Evolutionary conservation across 2,888 invertebrate genomes (phyloP), one percentile per base, ranked within the genome.

Genomic region (Sinhomidia bicolor): DNA sequence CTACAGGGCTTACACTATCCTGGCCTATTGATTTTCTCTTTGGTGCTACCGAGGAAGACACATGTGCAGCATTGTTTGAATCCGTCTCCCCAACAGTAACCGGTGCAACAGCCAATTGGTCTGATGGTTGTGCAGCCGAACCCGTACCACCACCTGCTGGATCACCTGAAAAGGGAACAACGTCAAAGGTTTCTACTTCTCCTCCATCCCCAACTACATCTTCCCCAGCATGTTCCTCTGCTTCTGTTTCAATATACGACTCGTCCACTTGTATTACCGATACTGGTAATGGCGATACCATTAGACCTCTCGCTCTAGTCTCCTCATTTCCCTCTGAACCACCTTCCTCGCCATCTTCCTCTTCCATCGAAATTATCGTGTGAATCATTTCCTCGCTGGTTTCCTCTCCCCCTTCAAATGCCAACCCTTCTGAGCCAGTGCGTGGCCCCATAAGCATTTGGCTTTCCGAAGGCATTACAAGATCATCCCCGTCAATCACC

Each of bases 401-500:
- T 85, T 26, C 76, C 29, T 26, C 41, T 17, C 60, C 65, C 44
- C 60, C 29, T 44, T 20, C 85, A 41, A 9, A 60, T 9, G 4
- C 54, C 54, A 54, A 51, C 5, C 62, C 74, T 65, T 79, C 85
- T 6, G 41, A 65, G 3, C 23, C 74, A 54, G 3, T 41, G 6
- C 36, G 14, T 44, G 20, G 29, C 41, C 44, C 41, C 0, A 36
- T 32, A 62, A 26, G n/a, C 9, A 23, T 12, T 23, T 62, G 23
- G 5, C 47, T 41, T 23, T 71, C 44, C 26, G 65, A 47, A 0
- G 44, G 62, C 62, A 80, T 62, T 1, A 26, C 62, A 10, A 80
- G 12, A 41, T 80, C 80, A 80, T 80, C 80, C 0, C 36, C 80
- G 36, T 62, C 78, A 57, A 78, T 51, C 14, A 78, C 41, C 20